Base-by-base conservation (phyloP, 2,113 vertebrate species). In the Alligator mississippiensis region DNA sequence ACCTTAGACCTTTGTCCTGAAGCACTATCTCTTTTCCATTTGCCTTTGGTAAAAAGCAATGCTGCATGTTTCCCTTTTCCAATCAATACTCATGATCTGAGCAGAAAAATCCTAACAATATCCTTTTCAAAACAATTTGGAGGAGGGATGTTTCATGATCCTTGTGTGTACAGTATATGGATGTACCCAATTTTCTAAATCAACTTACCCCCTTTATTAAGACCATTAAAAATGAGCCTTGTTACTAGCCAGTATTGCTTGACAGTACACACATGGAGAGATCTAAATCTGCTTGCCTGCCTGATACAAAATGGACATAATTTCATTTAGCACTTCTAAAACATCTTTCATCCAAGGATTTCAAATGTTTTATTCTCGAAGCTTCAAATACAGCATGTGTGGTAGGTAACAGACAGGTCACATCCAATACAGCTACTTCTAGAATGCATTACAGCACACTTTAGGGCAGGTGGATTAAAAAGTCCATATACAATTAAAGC, bases 321-420 rank as follows among this genome's bases (percentile, higher is more conserved):
- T 11, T 70, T 81, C 54, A 64, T 2, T 83, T 62, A 61, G 22
- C 19, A 61, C 83, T 90, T 91, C 22, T 11, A 25, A 63, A 84
- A 10, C 88, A 77, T 74, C 19, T 90, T 90, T 86, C 25, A 38
- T 77, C 57, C 19, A 57, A 79, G 85, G 4, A 16, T 90, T 96
- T 96, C 9, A 74, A 77, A 82, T 84, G 6, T 4, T 90, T 88
- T 86, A 59, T 11, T 90, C 62, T 85, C 82, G 79, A 91, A 84
- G 21, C 9, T 11, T 80, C 11, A 3, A 9, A 70, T 17, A 1
- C 15, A 88, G 18, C 82, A 4, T 10, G 27, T 59, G 10, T 63
- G 66, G 2, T 68, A 83, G 93, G 22, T 28, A 78, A 66, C 19
- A 84, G 12, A 57, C 11, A 72, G 34, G 88, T 38, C 2, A 2